Conservation (phyloP, 2,113 vertebrate genomes). For the Sylvilagus bachmani region DNA sequence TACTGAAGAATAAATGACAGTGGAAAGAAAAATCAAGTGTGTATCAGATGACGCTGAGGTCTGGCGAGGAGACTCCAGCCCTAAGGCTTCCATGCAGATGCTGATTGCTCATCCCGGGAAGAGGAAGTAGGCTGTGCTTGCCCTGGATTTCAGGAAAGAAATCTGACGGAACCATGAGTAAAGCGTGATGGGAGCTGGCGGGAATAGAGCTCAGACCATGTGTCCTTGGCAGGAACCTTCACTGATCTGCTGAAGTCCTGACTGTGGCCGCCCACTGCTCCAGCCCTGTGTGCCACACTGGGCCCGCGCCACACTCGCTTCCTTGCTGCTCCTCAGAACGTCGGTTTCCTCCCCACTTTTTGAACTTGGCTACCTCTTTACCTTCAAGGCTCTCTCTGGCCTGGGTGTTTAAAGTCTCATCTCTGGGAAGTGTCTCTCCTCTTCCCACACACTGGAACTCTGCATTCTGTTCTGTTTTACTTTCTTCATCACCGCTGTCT, state of each 20-base stretch:
- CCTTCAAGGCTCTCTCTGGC: not conserved
- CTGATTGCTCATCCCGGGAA: not conserved
- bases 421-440: not conserved
- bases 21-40: not conserved
- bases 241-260: not conserved
- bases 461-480: not conserved
- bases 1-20: not conserved
- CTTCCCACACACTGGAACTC: not conserved
- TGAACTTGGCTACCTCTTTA: not conserved
- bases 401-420: not conserved
- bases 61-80: constrained; percentile 3
- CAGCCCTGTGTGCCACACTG: not conserved
- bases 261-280: not conserved
- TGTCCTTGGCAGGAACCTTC: not conserved
- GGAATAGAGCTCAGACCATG: not conserved
- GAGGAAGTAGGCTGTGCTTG: not conserved
- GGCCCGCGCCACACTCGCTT: not conserved
- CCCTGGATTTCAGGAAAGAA: constrained; percentile 35
- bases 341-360: not conserved
- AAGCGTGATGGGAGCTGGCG: not conserved
- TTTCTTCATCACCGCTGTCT: not conserved
- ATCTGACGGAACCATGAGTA: not conserved
- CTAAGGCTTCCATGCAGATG: not conserved
- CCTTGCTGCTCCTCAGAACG: not conserved
- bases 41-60: not conserved